phyloP scores from a whole-genome alignment of 2,888 invertebrate genomes.

The Caenorhabditis sp. region DNA sequence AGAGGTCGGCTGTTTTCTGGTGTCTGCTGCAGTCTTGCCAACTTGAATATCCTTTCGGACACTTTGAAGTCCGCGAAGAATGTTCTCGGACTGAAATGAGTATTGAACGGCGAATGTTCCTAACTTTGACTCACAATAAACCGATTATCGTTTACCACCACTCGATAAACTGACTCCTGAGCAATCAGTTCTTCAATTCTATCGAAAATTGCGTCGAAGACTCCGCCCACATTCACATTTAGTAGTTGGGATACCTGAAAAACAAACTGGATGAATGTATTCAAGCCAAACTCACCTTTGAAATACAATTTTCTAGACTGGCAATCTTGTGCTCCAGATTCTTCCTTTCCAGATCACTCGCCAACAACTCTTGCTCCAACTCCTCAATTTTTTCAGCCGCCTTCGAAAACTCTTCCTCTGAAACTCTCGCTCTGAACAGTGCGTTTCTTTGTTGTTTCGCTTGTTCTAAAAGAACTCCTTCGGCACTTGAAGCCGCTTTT shows the following conservation, averaged over 20 bases:
- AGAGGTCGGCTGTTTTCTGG: conserved; percentile 22
- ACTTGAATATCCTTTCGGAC: conserved; percentile 53
- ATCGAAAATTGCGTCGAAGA: conserved; percentile 57
- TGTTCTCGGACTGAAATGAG: conserved; percentile 65
- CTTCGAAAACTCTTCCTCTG: conserved; percentile 66
- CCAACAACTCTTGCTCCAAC: conserved; percentile 60
- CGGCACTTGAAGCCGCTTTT: conserved; percentile 54
- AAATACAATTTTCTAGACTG: conserved; percentile 46
- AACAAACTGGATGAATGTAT: no score
- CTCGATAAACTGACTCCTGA: conserved; percentile 62
- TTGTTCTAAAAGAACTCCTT: conserved; percentile 65
- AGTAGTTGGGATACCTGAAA: conserved; percentile 54
- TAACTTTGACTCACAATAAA: conserved; percentile 47
- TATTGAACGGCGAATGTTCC: background rate
- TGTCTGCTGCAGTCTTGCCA: background rate
- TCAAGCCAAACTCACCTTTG: no score
- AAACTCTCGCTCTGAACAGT: conserved; percentile 68
- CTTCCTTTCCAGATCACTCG: conserved; percentile 62
- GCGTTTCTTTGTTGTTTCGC: conserved; percentile 72
- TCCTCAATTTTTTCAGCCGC: conserved; percentile 61
- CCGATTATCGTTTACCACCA: conserved; percentile 60
- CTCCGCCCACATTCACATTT: conserved; percentile 54
- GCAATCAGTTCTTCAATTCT: conserved; percentile 60
- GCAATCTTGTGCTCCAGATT: conserved; percentile 58
- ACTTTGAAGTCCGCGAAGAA: conserved; percentile 53